Base-by-base conservation (phyloP, 2,888 invertebrate genomes). In the Rhodophaea formosa region DNA sequence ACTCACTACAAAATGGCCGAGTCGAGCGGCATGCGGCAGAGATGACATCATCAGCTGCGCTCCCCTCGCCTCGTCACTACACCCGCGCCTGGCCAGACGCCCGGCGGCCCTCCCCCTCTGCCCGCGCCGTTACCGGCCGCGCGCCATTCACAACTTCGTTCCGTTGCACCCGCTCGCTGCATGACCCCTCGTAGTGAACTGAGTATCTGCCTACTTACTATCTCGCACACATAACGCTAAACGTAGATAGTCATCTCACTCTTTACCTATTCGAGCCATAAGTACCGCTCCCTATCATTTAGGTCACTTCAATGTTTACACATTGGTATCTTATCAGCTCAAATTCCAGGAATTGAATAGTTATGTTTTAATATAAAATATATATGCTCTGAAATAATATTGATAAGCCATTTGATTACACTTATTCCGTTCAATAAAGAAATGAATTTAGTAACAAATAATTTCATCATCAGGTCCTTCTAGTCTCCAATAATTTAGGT, bases 71-170 rank as follows among this genome's bases (percentile, higher is more conserved):
- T 69, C 72, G 69, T 64, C 74, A 73, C 70, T 69, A 65, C 68
- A 60, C 62, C 68, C 65, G 64, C 65, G 46, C 59, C 53, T 49
- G 64, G 65, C 63, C 64, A 60, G 59, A 63, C 68, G 66, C 62
- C 59, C 63, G 60, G 67, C 68, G 63, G 60, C 66, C 62, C 67
- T 63, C 62, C 59, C 59, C 59, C 55, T n/a, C 47, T 12, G 39
- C 39, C 57, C 56, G 61, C 70, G 68, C 66, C 69, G 60, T 67
- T 69, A 63, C 67, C 66, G 60, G 61, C 65, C 63, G 67, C 74
- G 63, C 72, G 74, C 82, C 84, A 87, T 86, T 86, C 86, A 87
- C 81, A 81, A 83, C 69, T 77, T 62, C 62, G 73, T 80, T 79
- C 70, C 71, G 71, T 77, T 80, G 80, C 82, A 78, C 72, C 66